phyloP scores from a whole-genome alignment of 2,113 vertebrate species.

The Lynx canadensis region DNA sequence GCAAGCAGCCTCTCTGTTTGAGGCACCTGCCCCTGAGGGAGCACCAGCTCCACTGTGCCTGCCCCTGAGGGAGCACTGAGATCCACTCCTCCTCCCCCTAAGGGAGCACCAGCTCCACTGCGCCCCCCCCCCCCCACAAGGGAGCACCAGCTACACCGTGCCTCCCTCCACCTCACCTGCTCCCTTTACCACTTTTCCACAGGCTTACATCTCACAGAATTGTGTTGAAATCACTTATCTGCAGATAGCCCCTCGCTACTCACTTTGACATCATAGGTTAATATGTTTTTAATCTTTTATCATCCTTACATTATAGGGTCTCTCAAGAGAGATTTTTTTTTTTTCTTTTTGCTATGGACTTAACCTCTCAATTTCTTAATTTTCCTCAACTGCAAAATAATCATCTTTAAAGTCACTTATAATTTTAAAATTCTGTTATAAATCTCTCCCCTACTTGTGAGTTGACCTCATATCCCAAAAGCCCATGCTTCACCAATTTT shows the following conservation, averaged over 20 bases:
- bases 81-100: no score
- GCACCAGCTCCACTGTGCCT: not conserved
- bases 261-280: not conserved
- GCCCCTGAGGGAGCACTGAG: no score
- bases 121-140: no score
- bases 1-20: not conserved
- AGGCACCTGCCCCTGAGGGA: not conserved
- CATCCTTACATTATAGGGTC: not conserved
- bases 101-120: no score
- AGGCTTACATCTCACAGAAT: not conserved
- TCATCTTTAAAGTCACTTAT: constrained; percentile 15
- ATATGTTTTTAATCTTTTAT: constrained; percentile 32
- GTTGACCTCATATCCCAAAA: not conserved
- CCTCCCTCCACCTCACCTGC: fast-evolving
- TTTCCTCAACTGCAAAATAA: constrained; percentile 25
- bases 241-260: not conserved
- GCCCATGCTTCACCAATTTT: not conserved
- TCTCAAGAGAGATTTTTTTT: not conserved
- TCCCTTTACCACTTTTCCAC: not conserved
- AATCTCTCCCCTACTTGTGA: not conserved
- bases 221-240: not conserved
- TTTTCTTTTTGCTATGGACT: not conserved
- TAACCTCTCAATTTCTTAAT: constrained; percentile 1
- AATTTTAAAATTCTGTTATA: constrained; percentile 7
- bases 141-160: not conserved